A percentile compares a stretch with the other conserved stretches of the same genome.
Evolutionary conservation across 2,113 vertebrate species (phyloP).

Genomic region (Nesoenas mayeri): DNA sequence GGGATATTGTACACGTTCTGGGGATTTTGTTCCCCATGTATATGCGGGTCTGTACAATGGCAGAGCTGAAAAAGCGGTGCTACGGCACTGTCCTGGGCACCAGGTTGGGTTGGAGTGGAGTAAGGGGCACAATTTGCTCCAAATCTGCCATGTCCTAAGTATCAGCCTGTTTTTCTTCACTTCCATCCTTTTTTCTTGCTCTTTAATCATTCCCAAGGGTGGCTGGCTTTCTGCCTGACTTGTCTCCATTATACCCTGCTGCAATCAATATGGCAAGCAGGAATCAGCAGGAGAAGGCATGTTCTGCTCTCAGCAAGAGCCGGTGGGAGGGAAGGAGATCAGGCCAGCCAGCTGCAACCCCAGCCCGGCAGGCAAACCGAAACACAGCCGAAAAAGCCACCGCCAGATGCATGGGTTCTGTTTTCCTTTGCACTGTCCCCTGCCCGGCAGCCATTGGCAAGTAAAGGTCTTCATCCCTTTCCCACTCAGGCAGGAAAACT

Average conservation of each 20-base stretch:
- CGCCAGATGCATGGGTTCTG: neutral
- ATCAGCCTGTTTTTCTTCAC: constrained; percentile 45
- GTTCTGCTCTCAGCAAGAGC: constrained; percentile 41
- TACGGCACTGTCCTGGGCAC: neutral
- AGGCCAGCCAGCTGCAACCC: constrained; percentile 55
- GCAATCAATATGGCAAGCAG: constrained; percentile 65
- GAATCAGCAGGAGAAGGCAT: constrained; percentile 59
- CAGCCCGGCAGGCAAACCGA: constrained; percentile 2
- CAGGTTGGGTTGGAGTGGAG: neutral
- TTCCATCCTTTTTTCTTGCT: constrained; percentile 33
- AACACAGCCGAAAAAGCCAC: neutral
- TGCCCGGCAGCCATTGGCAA: neutral
- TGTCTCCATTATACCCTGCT: constrained; percentile 61
- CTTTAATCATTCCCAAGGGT: constrained; percentile 63
- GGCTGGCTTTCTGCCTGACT: constrained; percentile 66
- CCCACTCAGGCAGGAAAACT: neutral
- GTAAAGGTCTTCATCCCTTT: neutral
- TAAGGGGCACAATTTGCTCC: constrained; percentile 18
- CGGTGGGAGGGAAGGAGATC: constrained; percentile 31
- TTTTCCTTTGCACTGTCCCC: neutral
- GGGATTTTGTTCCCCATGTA: constrained; percentile 22
- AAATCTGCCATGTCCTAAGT: constrained; percentile 5
- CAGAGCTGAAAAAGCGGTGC: neutral
- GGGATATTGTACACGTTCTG: constrained; percentile 45
- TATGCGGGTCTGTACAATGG: neutral